Evolutionary conservation across 2,888 invertebrate species (phyloP), one percentile per base, ranked within the genome.

Genomic region (Drosophila rellima): DNA sequence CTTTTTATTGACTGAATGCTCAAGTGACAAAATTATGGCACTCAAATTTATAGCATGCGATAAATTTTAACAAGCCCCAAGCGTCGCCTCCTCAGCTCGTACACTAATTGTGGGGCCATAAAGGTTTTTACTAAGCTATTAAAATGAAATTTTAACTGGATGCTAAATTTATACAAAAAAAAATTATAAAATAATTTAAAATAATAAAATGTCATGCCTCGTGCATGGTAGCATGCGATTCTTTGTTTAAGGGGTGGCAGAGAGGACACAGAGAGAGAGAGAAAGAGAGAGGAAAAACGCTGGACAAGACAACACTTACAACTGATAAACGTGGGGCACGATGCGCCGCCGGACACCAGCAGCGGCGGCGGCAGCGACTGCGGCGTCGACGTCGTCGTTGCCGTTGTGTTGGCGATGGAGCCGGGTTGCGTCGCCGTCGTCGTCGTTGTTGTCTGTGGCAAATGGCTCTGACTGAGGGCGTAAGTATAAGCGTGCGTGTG

Each of bases 271-370:
- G n/a, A 63, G 51, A 67, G 15, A 54, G 6, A 50, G 33, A 17
- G 42, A 39, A 18, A 37, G 18, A 52, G 11, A 23, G 20, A 33
- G 40, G 51, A 63, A 60, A 18, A 70, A 59, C n/a, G 33, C 56
- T 52, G 48, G 67, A 52, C 44, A 69, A 51, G 81, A 64, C 77
- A 78, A 73, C 90, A 91, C 91, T 91, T 91, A 91, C 91, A 91
- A 82, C 91, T 91, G 88, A 91, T 90, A 68, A 88, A 83, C 63
- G 90, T 70, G 63, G 90, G 81, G 18, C 70, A 59, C 31, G 80
- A 62, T 45, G 64, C 70, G 40, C 55, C 69, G 42, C 59, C 50
- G 50, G 66, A 35, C 40, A 23, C 45, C 64, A 29, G 47, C 50
- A 51, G 70, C 80, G 50, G 69, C 62, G 50, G 61, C 56, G 44